phyloP scores from a whole-genome alignment of 2,888 invertebrate species.

The Zaprionus obscuricornis region DNA sequence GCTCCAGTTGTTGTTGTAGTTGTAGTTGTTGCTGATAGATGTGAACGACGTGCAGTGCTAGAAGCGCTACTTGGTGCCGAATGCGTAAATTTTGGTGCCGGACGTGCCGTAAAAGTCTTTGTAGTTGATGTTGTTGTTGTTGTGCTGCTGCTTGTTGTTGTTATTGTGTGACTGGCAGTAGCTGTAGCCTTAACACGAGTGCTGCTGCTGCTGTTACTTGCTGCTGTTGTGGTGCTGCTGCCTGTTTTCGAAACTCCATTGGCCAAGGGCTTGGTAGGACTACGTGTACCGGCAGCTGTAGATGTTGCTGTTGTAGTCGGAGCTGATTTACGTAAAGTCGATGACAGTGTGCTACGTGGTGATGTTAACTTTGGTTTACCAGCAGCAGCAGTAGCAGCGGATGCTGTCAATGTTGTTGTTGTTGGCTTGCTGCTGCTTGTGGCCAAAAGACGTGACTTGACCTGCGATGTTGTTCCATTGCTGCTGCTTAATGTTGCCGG shows the following conservation, averaged over 20 bases:
- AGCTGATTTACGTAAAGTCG: constrained; percentile 76
- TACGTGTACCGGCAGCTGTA: constrained; percentile 46
- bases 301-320: constrained; percentile 21
- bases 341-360: constrained; percentile 76
- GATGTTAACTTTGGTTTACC: constrained; percentile 75
- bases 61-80: constrained; percentile 37
- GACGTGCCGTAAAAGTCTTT: constrained; percentile 79
- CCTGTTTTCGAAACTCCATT: constrained; percentile 47
- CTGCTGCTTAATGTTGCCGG: constrained; percentile 27
- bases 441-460: constrained; percentile 54
- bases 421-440: constrained; percentile 54
- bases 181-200: constrained; percentile 47
- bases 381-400: constrained; percentile 25
- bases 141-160: constrained; percentile 11
- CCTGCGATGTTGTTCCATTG: constrained; percentile 30
- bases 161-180: constrained; percentile 18
- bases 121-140: constrained; percentile 61
- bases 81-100: constrained; percentile 76
- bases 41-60: constrained; percentile 60
- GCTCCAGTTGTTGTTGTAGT: no score
- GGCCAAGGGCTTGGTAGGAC: constrained; percentile 63
- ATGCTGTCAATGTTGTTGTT: no score
- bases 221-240: constrained; percentile 8
- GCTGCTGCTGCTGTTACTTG: constrained; percentile 32
- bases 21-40: constrained; percentile 24